These are phyloP conservation scores for Lycia hirtaria DNA, from an alignment of 2,888 invertebrate species.

Conservation along the genomic window DNA sequence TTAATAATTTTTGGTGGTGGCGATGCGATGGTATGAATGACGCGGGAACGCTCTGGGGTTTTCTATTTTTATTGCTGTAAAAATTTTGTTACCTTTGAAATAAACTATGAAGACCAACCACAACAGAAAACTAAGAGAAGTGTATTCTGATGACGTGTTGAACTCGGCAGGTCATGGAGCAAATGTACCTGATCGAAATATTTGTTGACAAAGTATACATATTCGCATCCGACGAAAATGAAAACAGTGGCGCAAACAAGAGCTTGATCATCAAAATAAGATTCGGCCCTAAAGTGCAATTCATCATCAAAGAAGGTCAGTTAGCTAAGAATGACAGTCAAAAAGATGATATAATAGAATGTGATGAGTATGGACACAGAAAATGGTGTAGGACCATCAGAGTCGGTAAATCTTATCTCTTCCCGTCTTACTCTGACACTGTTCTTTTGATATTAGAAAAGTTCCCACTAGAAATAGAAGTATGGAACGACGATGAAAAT, in stretches of 20 bases:
- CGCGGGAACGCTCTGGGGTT: too few relatives aligned
- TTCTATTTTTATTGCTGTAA: too few relatives aligned
- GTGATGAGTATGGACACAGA: slow-evolving; percentile 62
- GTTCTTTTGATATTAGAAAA: slow-evolving; percentile 72
- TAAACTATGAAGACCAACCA: not conserved
- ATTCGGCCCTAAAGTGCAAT: slow-evolving; percentile 79
- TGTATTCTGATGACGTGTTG: slow-evolving; percentile 69
- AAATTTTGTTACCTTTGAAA: not conserved
- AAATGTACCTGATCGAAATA: slow-evolving; percentile 85
- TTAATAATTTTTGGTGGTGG: too few relatives aligned
- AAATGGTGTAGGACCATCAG: slow-evolving; percentile 72
- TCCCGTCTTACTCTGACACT: slow-evolving; percentile 77
- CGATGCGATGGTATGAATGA: too few relatives aligned
- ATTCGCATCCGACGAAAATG: slow-evolving; percentile 59
- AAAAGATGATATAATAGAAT: slow-evolving; percentile 65
- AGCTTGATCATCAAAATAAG: slow-evolving; percentile 75
- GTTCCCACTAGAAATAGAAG: slow-evolving; percentile 79
- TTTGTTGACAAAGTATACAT: slow-evolving; percentile 82
- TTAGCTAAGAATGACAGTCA: slow-evolving; percentile 59
- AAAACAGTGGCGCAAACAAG: slow-evolving; percentile 66
- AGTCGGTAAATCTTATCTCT: slow-evolving; percentile 84
- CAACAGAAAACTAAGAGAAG: slow-evolving; percentile 44
- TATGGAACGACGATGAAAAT: slow-evolving; percentile 75
- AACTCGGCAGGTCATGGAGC: slow-evolving; percentile 82
- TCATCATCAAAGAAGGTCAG: slow-evolving; percentile 79